phyloP scores from a whole-genome alignment of 2,888 invertebrate species.

The Cheilosia impressa region DNA sequence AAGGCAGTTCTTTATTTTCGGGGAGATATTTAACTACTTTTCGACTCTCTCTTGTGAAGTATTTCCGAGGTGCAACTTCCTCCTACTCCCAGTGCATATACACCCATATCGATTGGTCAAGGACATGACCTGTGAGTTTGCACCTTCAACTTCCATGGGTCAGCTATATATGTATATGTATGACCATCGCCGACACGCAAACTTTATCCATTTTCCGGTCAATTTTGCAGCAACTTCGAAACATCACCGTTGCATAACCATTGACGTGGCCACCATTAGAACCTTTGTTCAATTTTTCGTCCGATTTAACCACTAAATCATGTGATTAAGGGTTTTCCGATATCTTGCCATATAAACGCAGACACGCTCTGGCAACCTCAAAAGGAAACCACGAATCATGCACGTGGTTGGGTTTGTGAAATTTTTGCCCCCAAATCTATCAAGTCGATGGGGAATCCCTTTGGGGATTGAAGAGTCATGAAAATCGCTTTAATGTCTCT shows the following conservation, averaged over 20 bases:
- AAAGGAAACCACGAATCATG: background rate
- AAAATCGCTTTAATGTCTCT: background rate
- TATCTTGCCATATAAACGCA: background rate
- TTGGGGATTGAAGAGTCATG: background rate
- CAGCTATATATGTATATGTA: background rate
- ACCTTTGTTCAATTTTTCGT: slow-evolving; percentile 1
- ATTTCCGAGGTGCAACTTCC: background rate
- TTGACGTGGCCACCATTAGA: slow-evolving; percentile 1
- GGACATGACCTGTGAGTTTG: background rate
- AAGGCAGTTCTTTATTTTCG: too few species aligned
- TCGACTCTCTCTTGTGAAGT: background rate
- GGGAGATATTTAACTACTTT: background rate
- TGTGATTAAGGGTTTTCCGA: background rate
- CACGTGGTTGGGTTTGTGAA: background rate
- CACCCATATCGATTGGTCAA: background rate
- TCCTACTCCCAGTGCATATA: background rate
- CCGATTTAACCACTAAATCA: background rate
- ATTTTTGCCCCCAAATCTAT: background rate
- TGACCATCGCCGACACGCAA: background rate
- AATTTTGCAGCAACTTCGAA: background rate
- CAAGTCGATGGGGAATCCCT: background rate
- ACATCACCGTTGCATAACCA: slow-evolving; percentile 17
- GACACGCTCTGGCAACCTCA: background rate
- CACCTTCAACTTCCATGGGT: background rate
- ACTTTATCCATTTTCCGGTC: slow-evolving; percentile 21